Conservation (phyloP, 2,797 vertebrate genomes). For the Anolis apletophallus region DNA sequence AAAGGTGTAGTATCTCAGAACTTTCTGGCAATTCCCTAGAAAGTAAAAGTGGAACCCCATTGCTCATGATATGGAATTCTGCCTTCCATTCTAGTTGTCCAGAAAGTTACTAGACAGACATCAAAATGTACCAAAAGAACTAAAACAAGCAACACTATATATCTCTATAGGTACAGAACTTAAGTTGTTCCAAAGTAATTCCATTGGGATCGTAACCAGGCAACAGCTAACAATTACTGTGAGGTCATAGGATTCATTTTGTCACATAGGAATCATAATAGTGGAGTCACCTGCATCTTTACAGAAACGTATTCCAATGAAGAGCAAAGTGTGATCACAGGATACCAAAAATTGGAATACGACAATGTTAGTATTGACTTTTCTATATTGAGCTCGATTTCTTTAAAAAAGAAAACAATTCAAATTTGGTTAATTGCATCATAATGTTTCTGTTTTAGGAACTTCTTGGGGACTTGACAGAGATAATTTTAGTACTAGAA, state of each 20-base stretch:
- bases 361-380: conserved; percentile 17
- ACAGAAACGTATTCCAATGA: neutral
- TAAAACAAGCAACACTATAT: neutral
- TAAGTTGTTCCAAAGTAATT: neutral
- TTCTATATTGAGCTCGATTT: neutral
- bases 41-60: neutral
- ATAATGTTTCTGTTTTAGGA: neutral
- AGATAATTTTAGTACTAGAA: neutral
- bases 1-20: neutral
- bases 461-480: neutral
- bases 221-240: neutral
- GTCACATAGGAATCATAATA: neutral
- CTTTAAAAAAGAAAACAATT: neutral
- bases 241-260: conserved; percentile 27
- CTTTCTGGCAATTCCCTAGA: neutral
- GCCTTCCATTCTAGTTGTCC: neutral
- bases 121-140: neutral
- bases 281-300: neutral
- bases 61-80: neutral
- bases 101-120: neutral
- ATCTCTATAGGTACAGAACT: neutral
- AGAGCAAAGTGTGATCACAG: neutral
- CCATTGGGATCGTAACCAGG: neutral
- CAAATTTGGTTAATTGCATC: neutral
- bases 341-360: neutral